A percentile compares a stretch with the other conserved stretches of the same genome.
These are phyloP conservation scores for Conus betulinus DNA, from an alignment of 1,140 invertebrate genomes.

Conservation along the genomic window DNA sequence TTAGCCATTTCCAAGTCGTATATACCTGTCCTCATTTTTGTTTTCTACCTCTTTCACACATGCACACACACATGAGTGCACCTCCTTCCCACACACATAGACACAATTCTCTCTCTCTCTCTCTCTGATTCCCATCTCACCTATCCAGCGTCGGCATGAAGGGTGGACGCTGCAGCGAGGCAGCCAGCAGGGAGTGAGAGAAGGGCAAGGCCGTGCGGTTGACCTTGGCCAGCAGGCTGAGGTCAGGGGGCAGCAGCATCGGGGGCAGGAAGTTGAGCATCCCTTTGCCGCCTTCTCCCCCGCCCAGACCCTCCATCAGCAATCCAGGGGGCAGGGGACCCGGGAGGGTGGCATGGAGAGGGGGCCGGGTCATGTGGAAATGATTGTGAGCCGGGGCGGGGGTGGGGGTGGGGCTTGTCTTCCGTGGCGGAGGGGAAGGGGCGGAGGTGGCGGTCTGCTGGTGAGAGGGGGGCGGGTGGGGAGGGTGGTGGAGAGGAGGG, in stretches of 20 bases:
- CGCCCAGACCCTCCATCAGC: constrained; percentile 3
- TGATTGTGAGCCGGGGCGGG: neutral
- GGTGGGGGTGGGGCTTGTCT: neutral
- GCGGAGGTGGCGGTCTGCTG: neutral
- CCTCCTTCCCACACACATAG: neutral
- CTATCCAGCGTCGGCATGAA: constrained; percentile 67
- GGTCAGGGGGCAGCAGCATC: constrained; percentile 45
- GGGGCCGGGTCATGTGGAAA: neutral
- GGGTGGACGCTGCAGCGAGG: constrained; percentile 57
- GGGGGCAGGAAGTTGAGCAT: constrained; percentile 40
- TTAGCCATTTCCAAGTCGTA: too few species aligned
- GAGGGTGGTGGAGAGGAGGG: neutral
- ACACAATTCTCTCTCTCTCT: neutral
- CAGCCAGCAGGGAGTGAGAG: constrained; percentile 64
- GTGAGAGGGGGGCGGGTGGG: neutral
- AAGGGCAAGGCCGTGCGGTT: constrained; percentile 56
- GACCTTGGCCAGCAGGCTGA: constrained; percentile 48
- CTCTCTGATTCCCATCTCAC: constrained; percentile 45
- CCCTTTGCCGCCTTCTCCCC: constrained; percentile 8
- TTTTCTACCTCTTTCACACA: too few species aligned
- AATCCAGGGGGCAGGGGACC: constrained; percentile 11
- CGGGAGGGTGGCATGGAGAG: neutral
- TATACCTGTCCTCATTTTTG: too few species aligned
- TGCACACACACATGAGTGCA: too few species aligned
- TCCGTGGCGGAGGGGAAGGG: neutral